Conservation (phyloP, 2,888 invertebrate genomes). For the Salticus scenicus region DNA sequence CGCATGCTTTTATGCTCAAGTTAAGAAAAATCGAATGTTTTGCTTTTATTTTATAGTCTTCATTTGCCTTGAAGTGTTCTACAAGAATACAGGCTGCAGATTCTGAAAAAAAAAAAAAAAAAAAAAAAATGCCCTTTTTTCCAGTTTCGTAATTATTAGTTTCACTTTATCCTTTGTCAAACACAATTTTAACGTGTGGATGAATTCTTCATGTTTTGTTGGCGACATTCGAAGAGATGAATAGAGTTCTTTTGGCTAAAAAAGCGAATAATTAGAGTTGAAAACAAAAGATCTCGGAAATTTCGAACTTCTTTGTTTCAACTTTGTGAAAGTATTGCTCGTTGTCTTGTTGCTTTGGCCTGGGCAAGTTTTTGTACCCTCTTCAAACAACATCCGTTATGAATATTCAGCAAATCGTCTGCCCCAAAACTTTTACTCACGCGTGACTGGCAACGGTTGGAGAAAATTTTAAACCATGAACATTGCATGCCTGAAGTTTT, state of each 20-base stretch:
- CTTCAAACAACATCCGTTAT: conserved; percentile 12
- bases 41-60: too few relatives aligned
- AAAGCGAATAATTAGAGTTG: not conserved
- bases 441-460: conserved; percentile 17
- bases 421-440: conserved; percentile 1
- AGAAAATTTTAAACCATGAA: not conserved
- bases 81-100: too few relatives aligned
- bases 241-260: not conserved
- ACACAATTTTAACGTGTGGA: not conserved
- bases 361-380: conserved; percentile 1
- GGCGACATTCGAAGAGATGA: not conserved
- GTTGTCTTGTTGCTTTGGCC: conserved; percentile 2
- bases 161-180: not conserved
- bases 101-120: too few relatives aligned
- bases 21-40: too few relatives aligned
- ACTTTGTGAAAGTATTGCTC: not conserved
- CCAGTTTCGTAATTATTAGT: not conserved
- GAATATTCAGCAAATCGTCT: conserved; percentile 12
- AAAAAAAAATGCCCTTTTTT: not conserved
- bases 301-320: not conserved
- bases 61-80: too few relatives aligned
- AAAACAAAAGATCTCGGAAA: not conserved
- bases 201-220: not conserved
- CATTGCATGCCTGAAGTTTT: not conserved
- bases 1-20: too few relatives aligned